Percentiles rank a stretch among this genome's conserved stretches.
These are phyloP conservation scores for Portevinia maculata DNA, from an alignment of 2,888 invertebrate species.

Conservation along the genomic window DNA sequence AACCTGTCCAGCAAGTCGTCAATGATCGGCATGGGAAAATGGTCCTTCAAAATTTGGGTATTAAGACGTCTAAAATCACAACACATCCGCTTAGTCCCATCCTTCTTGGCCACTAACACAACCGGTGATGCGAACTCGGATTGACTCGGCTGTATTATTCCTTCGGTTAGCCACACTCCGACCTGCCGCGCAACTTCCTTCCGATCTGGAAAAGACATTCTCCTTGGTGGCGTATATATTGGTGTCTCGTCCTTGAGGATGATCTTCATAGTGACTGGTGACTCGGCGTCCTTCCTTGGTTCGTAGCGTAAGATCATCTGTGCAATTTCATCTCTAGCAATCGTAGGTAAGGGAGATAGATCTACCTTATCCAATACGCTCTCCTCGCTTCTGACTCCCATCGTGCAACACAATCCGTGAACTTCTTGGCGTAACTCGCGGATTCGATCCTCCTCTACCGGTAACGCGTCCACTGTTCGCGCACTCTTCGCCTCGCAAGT, in stretches of 20 bases:
- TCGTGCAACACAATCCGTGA: background rate
- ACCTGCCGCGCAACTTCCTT: constrained; percentile 76
- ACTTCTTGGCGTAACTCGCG: background rate
- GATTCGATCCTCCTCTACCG: background rate
- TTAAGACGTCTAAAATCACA: constrained; percentile 77
- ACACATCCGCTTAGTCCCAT: constrained; percentile 74
- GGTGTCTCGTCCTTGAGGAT: constrained; percentile 7
- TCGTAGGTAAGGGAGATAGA: background rate
- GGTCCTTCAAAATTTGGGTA: constrained; percentile 44
- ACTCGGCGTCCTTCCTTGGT: background rate
- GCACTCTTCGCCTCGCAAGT: background rate
- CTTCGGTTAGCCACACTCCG: constrained; percentile 77
- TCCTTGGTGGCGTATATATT: constrained; percentile 8
- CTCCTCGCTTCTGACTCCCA: background rate
- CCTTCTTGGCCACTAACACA: constrained; percentile 75
- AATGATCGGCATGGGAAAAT: constrained; percentile 73
- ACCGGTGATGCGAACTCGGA: constrained; percentile 78
- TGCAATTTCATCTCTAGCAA: background rate
- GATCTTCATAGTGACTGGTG: background rate
- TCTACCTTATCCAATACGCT: background rate
- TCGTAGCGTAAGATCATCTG: background rate
- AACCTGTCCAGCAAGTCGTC: constrained; percentile 42
- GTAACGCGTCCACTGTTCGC: background rate
- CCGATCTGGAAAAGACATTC: constrained; percentile 41
- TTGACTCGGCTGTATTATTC: constrained; percentile 76